Percentiles rank a stretch among this genome's conserved stretches.
These are phyloP conservation scores for Pristiophorus japonicus DNA, from an alignment of 2,113 vertebrate genomes.

Conservation along the genomic window DNA sequence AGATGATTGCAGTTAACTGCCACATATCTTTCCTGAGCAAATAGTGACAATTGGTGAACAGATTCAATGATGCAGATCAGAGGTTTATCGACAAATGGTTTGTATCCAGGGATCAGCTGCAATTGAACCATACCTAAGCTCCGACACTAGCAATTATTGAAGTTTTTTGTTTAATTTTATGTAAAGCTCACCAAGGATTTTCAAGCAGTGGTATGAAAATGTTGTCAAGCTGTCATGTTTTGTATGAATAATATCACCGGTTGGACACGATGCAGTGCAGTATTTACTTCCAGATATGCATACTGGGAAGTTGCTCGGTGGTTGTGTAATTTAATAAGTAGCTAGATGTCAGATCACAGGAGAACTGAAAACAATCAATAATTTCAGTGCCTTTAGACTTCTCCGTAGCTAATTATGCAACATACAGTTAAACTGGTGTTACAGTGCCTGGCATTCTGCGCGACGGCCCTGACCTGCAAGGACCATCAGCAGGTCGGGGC, in stretches of 20 bases:
- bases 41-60: not conserved
- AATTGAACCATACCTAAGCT: not conserved
- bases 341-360: not conserved
- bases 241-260: not conserved
- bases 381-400: not conserved
- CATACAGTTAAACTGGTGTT: not conserved
- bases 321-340: slow-evolving; percentile 9
- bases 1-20: not conserved
- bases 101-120: too few species aligned
- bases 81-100: not conserved
- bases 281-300: not conserved
- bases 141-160: not conserved
- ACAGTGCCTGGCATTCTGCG: too few species aligned
- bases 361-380: not conserved
- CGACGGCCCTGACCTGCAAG: too few species aligned
- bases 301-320: not conserved
- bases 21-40: not conserved
- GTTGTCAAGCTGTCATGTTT: not conserved
- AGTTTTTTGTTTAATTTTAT: not conserved
- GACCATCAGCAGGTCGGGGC: too few species aligned
- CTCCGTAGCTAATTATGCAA: not conserved
- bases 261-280: not conserved
- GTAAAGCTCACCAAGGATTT: not conserved
- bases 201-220: not conserved
- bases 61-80: too few species aligned